A percentile compares a stretch with the other conserved stretches of the same genome.
phyloP scores from a whole-genome alignment of 2,888 invertebrate genomes.

The Heliconius hortense region DNA sequence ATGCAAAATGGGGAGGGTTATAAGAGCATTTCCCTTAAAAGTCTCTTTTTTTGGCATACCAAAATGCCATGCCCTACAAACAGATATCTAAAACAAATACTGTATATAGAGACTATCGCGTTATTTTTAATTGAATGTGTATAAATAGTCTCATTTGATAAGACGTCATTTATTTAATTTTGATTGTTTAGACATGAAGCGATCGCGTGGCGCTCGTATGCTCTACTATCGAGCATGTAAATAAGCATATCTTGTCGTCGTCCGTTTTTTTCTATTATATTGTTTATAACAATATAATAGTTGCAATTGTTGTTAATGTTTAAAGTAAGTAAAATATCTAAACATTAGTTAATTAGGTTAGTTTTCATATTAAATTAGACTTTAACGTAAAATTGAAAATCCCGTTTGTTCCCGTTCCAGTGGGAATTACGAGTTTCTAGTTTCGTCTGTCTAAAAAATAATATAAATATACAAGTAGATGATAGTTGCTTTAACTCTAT shows the following conservation, averaged over 20 bases:
- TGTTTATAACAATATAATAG: not conserved
- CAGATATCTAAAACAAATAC: not conserved
- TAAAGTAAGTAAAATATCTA: no score
- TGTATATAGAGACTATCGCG: not conserved
- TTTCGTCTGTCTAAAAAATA: no score
- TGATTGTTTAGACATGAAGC: constrained; percentile 3
- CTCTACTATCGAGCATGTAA: not conserved
- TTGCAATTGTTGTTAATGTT: not conserved
- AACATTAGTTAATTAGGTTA: no score
- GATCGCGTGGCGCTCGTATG: constrained; percentile 19
- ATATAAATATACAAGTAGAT: not conserved
- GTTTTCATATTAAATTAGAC: no score
- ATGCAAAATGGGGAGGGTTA: no score
- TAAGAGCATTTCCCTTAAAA: no score
- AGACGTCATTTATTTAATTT: constrained; percentile 14
- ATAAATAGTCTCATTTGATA: constrained; percentile 12
- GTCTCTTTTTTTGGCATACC: no score
- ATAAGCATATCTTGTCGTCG: not conserved
- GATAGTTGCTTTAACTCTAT: not conserved
- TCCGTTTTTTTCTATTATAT: not conserved
- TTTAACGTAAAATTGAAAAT: no score
- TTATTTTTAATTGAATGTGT: constrained; percentile 14
- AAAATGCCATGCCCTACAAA: no score
- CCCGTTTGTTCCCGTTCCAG: no score
- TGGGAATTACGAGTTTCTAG: no score